Percentiles rank a stretch among this genome's conserved stretches.
phyloP scores from a whole-genome alignment of 2,113 vertebrate genomes.

The Lasiurus cinereus region DNA sequence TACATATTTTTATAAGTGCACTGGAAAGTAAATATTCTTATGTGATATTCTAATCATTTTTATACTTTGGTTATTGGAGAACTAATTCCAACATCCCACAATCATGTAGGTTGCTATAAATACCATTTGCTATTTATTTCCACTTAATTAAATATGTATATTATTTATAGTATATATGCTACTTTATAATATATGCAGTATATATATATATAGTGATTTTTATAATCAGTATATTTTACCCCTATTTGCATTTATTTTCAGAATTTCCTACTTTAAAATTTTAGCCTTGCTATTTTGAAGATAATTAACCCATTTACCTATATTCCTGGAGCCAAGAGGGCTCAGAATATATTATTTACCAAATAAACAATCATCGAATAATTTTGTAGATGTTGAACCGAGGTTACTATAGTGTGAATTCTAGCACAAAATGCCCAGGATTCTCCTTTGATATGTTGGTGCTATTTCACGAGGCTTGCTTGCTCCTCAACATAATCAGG shows the following conservation, averaged over 20 bases:
- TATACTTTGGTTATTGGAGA: not conserved
- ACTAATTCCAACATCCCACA: constrained; percentile 9
- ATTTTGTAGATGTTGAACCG: not conserved
- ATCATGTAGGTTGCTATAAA: not conserved
- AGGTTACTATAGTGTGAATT: not conserved
- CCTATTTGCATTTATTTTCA: not conserved
- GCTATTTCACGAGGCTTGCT: not conserved
- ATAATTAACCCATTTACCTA: not conserved
- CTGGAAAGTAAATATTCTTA: not conserved
- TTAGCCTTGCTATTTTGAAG: constrained; percentile 30
- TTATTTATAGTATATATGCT: not conserved
- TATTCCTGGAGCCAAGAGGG: not conserved
- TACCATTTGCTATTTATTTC: not conserved
- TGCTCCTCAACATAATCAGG: not conserved
- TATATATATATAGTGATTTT: not conserved
- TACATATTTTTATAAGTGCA: not conserved
- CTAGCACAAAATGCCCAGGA: not conserved
- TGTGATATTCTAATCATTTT: not conserved
- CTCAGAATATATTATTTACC: not conserved
- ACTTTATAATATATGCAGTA: not conserved
- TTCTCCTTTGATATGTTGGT: not conserved
- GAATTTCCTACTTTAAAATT: not conserved
- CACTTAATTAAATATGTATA: not conserved
- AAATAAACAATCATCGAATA: not conserved
- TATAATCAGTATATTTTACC: not conserved